Evolutionary conservation across 1,140 invertebrate species (phyloP).

Genomic region (Habropoda laboriosa): DNA sequence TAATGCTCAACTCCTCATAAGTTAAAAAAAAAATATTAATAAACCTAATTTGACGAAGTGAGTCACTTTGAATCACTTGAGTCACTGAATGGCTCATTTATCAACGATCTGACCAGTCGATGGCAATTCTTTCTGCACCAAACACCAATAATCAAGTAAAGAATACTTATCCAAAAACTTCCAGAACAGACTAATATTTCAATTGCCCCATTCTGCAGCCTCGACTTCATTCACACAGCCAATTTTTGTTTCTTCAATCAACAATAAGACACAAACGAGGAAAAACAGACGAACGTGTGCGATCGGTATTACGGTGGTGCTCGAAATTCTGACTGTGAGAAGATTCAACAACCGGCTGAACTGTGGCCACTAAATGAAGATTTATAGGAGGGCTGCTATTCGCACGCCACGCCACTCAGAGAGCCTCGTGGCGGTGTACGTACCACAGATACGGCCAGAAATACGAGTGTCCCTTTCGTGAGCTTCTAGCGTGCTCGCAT

Average conservation of each 20-base stretch:
- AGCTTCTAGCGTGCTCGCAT: slow-evolving; percentile 34
- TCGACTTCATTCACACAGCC: no score
- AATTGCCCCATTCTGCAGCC: no score
- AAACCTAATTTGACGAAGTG: no score
- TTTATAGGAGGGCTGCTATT: slow-evolving; percentile 66
- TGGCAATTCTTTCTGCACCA: no score
- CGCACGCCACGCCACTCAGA: slow-evolving; percentile 63
- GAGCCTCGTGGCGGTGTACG: slow-evolving; percentile 24
- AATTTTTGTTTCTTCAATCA: not conserved
- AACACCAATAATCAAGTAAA: no score
- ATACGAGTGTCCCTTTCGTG: slow-evolving; percentile 40
- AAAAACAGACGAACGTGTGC: not conserved
- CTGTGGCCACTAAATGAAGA: slow-evolving; percentile 70
- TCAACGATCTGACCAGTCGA: no score
- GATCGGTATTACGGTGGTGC: not conserved
- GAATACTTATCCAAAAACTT: no score
- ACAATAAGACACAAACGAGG: not conserved
- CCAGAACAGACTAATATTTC: no score
- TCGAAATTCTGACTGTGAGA: slow-evolving; percentile 41
- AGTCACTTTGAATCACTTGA: no score
- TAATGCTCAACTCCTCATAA: no score
- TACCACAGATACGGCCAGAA: slow-evolving; percentile 25
- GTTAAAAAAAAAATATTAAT: no score
- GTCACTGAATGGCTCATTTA: no score
- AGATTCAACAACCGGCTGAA: slow-evolving; percentile 33